Conservation (phyloP, 2,888 invertebrate species). For the Trilocha varians region DNA sequence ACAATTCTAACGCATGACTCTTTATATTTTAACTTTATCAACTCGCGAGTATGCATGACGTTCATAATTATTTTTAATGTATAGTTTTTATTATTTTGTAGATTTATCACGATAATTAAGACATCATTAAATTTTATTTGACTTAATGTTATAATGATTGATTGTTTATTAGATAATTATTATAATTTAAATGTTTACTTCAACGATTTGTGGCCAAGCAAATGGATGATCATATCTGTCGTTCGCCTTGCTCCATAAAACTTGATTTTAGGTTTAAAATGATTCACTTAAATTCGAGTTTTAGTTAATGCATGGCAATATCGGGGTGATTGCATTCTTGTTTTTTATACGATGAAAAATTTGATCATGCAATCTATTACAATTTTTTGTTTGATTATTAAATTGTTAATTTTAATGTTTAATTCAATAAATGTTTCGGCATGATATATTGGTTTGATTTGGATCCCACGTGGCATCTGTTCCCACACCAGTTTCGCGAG, state of each 20-base stretch:
- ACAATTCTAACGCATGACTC: slow-evolving; percentile 67
- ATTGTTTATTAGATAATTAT: slow-evolving; percentile 28
- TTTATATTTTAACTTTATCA: slow-evolving; percentile 46
- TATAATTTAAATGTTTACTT: slow-evolving; percentile 56
- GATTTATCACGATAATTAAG: slow-evolving; percentile 32
- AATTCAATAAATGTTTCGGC: slow-evolving; percentile 57
- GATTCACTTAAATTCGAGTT: slow-evolving; percentile 58
- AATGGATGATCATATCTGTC: slow-evolving; percentile 38
- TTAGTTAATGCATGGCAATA: slow-evolving; percentile 66
- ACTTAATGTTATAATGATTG: slow-evolving; percentile 21
- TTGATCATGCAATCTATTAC: slow-evolving; percentile 66
- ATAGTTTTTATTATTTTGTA: slow-evolving; percentile 26
- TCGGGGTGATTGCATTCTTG: slow-evolving; percentile 63
- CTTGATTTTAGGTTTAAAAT: slow-evolving; percentile 58
- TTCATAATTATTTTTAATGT: slow-evolving; percentile 25
- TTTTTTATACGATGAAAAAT: slow-evolving; percentile 62
- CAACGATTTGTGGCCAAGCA: slow-evolving; percentile 47
- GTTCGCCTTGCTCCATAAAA: slow-evolving; percentile 58
- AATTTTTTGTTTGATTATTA: slow-evolving; percentile 19
- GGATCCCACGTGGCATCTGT: slow-evolving; percentile 21
- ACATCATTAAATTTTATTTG: slow-evolving; percentile 15
- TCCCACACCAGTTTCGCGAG: slow-evolving; percentile 41
- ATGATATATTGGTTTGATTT: slow-evolving; percentile 37
- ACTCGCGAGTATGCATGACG: slow-evolving; percentile 70
- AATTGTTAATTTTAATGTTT: slow-evolving; percentile 28